Base-by-base conservation (phyloP, 2,888 invertebrate species). In the Tetragnatha montana region DNA sequence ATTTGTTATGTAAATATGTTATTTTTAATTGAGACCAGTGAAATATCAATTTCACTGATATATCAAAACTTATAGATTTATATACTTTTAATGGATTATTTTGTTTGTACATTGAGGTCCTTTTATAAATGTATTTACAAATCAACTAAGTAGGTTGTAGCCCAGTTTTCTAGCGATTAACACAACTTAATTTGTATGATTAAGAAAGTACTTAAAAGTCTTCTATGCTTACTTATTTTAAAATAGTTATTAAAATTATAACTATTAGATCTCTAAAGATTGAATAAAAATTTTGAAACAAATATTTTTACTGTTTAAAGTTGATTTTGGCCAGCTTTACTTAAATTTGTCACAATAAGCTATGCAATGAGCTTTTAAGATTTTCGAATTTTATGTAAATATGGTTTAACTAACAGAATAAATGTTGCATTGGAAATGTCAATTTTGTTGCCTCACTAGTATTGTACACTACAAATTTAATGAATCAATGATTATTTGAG, bases 301-400 rank as follows among this genome's bases (percentile, higher is more conserved):
- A 35, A 74, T 51, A 69, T 21, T 22, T 60, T 73, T 73, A 35
- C 50, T 22, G 19, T 35, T 60, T 7, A 8, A 6, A 17, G 22
- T 47, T 69, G 6, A 19, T 78, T 78, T 17, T 22, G 78, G 78
- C 78, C 78, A 78, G 21, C 6, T 78, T 78, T 78, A 60, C 78
- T 78, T 78, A 80, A 80, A 51, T 21, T 60, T 47, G 22, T 35
- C 73, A 82, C 71, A 71, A 49, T 17, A 81, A 70, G 71, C 71
- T 81, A 81, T 81, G 17, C 49, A 71, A 81, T 60, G 78, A 78
- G 78, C 78, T 78, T 78, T 78, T 35, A 73, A 22, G 21, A 79
- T 71, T 78, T 78, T 19, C 73, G 69, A 6, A 81, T 21, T 14
- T 82, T 22, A 51, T 82, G 73, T 81, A 81, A 81, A 81, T 81